These are phyloP conservation scores for Eupithecia abbreviata DNA, from an alignment of 2,888 invertebrate genomes.

Conservation along the genomic window DNA sequence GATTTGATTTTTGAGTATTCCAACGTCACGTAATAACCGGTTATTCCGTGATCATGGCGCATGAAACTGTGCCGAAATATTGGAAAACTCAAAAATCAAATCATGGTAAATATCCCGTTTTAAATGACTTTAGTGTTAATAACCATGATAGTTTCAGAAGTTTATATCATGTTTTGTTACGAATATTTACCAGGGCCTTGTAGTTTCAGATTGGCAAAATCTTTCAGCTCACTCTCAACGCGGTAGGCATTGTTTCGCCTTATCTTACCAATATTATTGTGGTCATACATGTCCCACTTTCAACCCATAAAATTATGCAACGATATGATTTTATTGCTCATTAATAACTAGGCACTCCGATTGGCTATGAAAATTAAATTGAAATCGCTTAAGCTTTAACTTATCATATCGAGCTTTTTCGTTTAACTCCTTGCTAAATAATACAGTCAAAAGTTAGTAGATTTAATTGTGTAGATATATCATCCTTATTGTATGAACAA, in stretches of 20 bases:
- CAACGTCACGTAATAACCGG: too few relatives aligned
- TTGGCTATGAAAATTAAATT: not conserved
- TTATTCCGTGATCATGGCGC: too few relatives aligned
- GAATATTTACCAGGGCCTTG: not conserved
- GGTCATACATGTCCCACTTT: constrained; percentile 67
- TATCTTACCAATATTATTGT: constrained; percentile 65
- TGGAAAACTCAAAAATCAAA: too few relatives aligned
- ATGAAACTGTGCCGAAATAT: too few relatives aligned
- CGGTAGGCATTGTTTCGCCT: constrained; percentile 64
- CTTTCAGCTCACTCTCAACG: constrained; percentile 55
- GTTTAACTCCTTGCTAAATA: not conserved
- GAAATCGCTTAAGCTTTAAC: not conserved
- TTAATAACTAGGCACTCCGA: constrained; percentile 22
- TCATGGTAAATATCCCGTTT: too few relatives aligned
- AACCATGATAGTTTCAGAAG: too few relatives aligned
- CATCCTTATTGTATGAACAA: too few relatives aligned
- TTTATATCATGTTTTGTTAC: not conserved
- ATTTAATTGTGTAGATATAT: too few relatives aligned
- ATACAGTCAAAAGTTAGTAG: too few relatives aligned
- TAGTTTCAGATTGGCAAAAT: not conserved
- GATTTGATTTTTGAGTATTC: too few relatives aligned
- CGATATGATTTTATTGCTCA: constrained; percentile 38
- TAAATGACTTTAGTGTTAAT: too few relatives aligned
- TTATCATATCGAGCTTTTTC: not conserved
- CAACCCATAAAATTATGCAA: constrained; percentile 54